Evolutionary conservation across 1,140 invertebrate species (phyloP), one percentile per base, ranked within the genome.

Genomic region (Megathymus violae): DNA sequence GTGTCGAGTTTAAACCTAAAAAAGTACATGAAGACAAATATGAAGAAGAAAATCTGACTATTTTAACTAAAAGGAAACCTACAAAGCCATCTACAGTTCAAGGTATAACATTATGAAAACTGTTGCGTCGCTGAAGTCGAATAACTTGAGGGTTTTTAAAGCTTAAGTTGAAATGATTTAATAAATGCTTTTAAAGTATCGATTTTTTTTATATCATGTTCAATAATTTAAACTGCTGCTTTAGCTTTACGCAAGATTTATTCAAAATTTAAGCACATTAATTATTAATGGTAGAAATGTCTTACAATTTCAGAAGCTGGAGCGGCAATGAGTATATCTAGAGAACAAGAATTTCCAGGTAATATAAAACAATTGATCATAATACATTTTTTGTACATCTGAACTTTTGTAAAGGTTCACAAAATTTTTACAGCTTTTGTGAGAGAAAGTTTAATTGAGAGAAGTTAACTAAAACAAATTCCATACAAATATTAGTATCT

Each of bases 61-160:
- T 96, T 67, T 93, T 92, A 43, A 93, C 92, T 63, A 95, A 94
- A 74, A 89, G 93, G 64, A 94, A 93, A 81, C 91, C 92, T 62
- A 92, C 91, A 43, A 91, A 92, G 74, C 82, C 93, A 27, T 93
- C 93, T 9, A 93, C 92, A 82, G 90, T 95, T 54, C 92, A 95
- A 95, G 95, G 95, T 96, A 80, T 16, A 51, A 16, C 15, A 13
- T 16, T 17, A 10, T 27, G 4, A 16, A 48, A 61, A 6, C 31
- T 19, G 17, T 17, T 9, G 43, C 27, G 43, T 60, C 19, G 34
- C 16, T 46, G 22, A 46, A 46, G 22, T 59, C 34, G 7, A 13
- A 43, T 36, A 36, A 2, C 1, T 36, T 36, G n/a, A 36, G 34
- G 7, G 11, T 36, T 31, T 36, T 31, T 1, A 36, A 1, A 11